These are phyloP conservation scores for Ctena decussata DNA, from an alignment of 2,888 invertebrate genomes.

Conservation along the genomic window DNA sequence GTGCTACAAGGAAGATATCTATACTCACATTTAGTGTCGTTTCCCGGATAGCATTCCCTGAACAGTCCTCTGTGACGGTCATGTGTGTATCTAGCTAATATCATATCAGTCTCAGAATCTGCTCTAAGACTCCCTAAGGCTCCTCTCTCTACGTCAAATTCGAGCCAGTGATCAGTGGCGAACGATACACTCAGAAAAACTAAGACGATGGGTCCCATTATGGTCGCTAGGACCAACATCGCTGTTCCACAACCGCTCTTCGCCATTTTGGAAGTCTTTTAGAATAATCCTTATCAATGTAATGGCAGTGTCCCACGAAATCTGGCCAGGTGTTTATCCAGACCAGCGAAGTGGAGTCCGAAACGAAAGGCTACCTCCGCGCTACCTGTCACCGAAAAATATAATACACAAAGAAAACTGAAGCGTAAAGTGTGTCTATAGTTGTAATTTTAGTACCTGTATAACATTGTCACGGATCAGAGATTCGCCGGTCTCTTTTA, in stretches of 20 bases:
- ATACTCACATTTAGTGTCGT: conserved; percentile 81
- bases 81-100: conserved; percentile 65
- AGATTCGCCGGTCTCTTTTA: not conserved
- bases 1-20: not conserved
- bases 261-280: conserved; percentile 43
- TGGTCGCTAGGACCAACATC: conserved; percentile 70
- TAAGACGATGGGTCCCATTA: conserved; percentile 77
- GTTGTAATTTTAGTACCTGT: conserved; percentile 11
- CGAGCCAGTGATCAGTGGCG: conserved; percentile 83
- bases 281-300: not conserved
- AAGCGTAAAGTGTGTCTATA: conserved; percentile 1
- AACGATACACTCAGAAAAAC: conserved; percentile 80
- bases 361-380: conserved; percentile 9
- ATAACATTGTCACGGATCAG: conserved; percentile 2
- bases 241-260: conserved; percentile 68
- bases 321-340: conserved; percentile 8
- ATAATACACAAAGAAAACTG: not conserved
- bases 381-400: not conserved
- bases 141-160: conserved; percentile 74
- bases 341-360: not conserved
- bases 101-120: not conserved
- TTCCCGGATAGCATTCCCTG: conserved; percentile 82
- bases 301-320: not conserved
- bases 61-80: conserved; percentile 80
- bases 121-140: conserved; percentile 20